Evolutionary conservation across 1,140 invertebrate genomes (phyloP).

Genomic region (Oedothorax gibbosus): DNA sequence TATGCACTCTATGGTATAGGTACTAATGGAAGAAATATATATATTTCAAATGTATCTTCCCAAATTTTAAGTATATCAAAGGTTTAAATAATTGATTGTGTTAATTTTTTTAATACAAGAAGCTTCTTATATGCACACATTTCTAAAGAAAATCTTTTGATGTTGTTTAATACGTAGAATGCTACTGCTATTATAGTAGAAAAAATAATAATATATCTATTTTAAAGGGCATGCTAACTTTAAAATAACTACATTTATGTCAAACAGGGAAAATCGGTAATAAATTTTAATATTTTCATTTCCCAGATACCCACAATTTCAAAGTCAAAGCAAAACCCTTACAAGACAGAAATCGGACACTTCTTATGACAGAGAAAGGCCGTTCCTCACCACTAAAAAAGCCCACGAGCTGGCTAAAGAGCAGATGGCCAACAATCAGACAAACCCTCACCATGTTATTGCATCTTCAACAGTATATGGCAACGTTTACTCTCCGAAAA

Average conservation of each 20-base stretch:
- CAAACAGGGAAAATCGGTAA: not conserved
- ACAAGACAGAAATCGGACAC: slow-evolving; percentile 70
- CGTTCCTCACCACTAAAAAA: slow-evolving; percentile 76
- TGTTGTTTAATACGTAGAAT: not conserved
- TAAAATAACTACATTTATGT: not conserved
- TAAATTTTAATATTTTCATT: slow-evolving; percentile 16
- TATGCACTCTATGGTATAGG: no score
- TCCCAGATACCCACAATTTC: slow-evolving; percentile 67
- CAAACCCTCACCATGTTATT: slow-evolving; percentile 58
- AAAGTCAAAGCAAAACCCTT: slow-evolving; percentile 61
- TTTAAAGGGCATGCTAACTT: not conserved
- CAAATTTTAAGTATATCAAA: no score
- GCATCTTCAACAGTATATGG: slow-evolving; percentile 57
- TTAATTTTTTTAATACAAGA: no score
- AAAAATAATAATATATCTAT: no score
- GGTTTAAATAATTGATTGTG: no score
- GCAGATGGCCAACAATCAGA: slow-evolving; percentile 40
- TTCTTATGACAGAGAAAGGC: slow-evolving; percentile 73
- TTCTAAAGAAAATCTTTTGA: not conserved
- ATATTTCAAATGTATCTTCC: no score
- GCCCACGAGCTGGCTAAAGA: slow-evolving; percentile 72
- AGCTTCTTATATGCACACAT: not conserved
- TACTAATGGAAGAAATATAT: no score
- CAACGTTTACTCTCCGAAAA: slow-evolving; percentile 42
- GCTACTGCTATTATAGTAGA: not conserved